Conservation (phyloP, 2,888 invertebrate genomes). For the Lypha dubia region DNA sequence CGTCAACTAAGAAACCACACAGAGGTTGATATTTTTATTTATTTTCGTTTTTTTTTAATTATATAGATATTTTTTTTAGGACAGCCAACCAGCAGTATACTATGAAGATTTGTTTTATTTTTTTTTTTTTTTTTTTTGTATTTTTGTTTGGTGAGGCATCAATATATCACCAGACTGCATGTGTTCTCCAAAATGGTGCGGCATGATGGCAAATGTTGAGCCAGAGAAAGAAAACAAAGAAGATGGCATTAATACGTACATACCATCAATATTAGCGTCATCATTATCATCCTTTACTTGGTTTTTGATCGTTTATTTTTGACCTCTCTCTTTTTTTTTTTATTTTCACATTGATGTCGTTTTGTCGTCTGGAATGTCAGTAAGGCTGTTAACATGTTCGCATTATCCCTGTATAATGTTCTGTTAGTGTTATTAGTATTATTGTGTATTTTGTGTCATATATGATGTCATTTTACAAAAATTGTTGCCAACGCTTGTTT, state of each 20-base stretch:
- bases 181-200: conserved; percentile 54
- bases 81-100: conserved; percentile 22
- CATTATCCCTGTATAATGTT: conserved; percentile 64
- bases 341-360: conserved; percentile 43
- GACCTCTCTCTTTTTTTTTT: background rate
- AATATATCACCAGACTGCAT: conserved; percentile 67
- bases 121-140: too few species aligned
- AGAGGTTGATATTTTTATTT: conserved; percentile 8
- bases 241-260: conserved; percentile 24
- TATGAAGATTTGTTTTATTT: too few species aligned
- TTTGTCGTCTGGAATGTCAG: conserved; percentile 70
- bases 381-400: conserved; percentile 67
- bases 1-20: conserved; percentile 57
- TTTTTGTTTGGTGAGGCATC: conserved; percentile 59
- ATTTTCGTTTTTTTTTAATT: background rate
- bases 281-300: conserved; percentile 41
- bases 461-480: conserved; percentile 74
- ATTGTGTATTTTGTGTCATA: conserved; percentile 71
- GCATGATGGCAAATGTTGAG: background rate
- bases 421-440: conserved; percentile 51
- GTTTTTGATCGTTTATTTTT: conserved; percentile 4
- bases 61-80: background rate
- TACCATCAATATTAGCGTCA: conserved; percentile 53
- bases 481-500: conserved; percentile 51
- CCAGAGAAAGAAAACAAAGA: conserved; percentile 42